Evolutionary conservation across 2,113 vertebrate genomes (phyloP).

Genomic region (Mohoua ochrocephala): DNA sequence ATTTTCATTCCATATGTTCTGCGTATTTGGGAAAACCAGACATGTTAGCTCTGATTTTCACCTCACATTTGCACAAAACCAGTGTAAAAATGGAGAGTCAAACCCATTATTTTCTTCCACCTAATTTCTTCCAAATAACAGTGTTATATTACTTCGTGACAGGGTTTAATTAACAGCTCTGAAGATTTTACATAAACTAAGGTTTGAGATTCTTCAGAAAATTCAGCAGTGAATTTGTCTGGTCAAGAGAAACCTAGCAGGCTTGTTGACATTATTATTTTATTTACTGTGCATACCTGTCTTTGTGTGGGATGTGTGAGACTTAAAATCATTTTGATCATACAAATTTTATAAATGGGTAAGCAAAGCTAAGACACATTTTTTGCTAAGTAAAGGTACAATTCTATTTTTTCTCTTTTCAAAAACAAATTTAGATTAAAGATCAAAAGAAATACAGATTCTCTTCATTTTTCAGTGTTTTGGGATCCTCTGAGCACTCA

Average conservation of each 20-base stretch:
- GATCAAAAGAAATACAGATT: neutral
- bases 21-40: neutral
- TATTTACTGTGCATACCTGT: neutral
- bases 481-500: neutral
- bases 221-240: neutral
- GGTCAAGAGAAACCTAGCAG: neutral
- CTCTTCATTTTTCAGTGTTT: neutral
- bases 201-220: neutral
- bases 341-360: neutral
- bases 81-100: neutral
- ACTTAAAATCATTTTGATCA: neutral
- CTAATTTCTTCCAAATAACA: slow-evolving; percentile 15
- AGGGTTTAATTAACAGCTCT: neutral
- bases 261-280: neutral
- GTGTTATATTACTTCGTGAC: neutral
- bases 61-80: neutral
- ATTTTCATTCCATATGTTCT: neutral
- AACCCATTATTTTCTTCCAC: slow-evolving; percentile 32
- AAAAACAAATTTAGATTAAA: neutral
- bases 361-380: neutral
- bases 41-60: neutral
- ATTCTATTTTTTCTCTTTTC: neutral
- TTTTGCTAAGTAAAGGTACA: neutral
- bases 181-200: neutral
- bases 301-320: neutral